Percentiles rank a stretch among this genome's conserved stretches.
phyloP scores from a whole-genome alignment of 2,113 vertebrate genomes.

The Cathartes aura region DNA sequence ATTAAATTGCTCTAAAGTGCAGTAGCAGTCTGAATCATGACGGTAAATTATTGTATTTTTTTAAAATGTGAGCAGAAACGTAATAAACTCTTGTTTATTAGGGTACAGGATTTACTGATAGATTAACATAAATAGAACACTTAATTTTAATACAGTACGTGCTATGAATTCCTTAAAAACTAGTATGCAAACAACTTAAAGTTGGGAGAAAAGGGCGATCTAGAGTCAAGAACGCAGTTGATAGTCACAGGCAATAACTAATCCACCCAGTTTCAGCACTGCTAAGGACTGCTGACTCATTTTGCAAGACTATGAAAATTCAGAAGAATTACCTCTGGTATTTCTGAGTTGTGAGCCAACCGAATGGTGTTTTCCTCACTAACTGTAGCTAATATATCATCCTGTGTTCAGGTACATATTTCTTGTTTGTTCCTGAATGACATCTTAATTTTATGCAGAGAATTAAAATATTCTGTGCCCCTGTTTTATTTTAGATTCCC shows the following conservation, averaged over 20 bases:
- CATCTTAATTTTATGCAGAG: neutral
- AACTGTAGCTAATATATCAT: neutral
- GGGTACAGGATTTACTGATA: neutral
- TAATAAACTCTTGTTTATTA: neutral
- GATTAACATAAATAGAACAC: neutral
- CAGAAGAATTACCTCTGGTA: neutral
- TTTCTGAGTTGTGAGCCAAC: neutral
- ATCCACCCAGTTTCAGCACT: neutral
- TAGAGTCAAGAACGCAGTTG: accelerated
- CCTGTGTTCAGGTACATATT: neutral
- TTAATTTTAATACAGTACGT: neutral
- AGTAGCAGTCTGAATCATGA: neutral
- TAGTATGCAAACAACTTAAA: neutral
- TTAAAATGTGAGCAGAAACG: neutral
- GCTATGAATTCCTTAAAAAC: neutral
- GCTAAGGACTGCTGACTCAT: neutral
- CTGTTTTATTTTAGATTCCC: neutral
- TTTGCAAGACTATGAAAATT: neutral
- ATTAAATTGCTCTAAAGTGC: neutral
- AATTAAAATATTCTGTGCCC: neutral
- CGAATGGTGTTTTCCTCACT: neutral
- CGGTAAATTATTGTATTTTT: neutral
- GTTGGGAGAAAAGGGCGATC: neutral
- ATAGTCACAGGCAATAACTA: neutral
- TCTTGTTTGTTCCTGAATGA: neutral